A percentile compares a stretch with the other conserved stretches of the same genome.
Conservation (phyloP, 2,797 vertebrate species). For the Megaceryle alcyon region DNA sequence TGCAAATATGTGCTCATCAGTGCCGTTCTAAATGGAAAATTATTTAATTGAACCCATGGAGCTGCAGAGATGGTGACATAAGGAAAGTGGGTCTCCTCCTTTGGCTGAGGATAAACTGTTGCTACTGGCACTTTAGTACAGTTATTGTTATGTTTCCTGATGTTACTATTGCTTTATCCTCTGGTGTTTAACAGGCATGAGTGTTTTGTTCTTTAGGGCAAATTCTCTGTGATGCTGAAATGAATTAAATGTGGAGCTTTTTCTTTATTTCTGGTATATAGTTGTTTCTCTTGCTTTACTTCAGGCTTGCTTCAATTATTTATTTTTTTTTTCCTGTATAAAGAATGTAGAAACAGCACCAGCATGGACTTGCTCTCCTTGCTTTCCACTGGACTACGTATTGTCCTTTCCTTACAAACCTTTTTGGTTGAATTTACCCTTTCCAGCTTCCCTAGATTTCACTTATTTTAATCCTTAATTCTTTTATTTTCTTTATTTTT, state of each 20-base stretch:
- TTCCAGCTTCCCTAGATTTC: not conserved
- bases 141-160: not conserved
- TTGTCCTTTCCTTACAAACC: not conserved
- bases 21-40: not conserved
- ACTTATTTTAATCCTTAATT: not conserved
- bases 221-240: not conserved
- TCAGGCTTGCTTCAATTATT: not conserved
- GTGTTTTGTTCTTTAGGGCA: not conserved
- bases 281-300: not conserved
- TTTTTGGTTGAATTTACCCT: not conserved
- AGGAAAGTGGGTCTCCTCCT: not conserved
- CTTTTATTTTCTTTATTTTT: not conserved
- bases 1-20: not conserved
- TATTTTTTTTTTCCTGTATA: not conserved
- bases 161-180: not conserved
- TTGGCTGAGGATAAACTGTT: not conserved
- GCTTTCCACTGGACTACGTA: not conserved
- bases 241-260: not conserved
- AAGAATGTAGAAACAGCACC: not conserved
- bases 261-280: not conserved
- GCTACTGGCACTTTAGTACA: not conserved
- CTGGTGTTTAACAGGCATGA: not conserved
- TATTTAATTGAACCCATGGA: fast-evolving
- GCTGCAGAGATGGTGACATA: not conserved
- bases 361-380: not conserved